Conservation (phyloP, 2,797 vertebrate genomes). For the Coregonus suidteri region DNA sequence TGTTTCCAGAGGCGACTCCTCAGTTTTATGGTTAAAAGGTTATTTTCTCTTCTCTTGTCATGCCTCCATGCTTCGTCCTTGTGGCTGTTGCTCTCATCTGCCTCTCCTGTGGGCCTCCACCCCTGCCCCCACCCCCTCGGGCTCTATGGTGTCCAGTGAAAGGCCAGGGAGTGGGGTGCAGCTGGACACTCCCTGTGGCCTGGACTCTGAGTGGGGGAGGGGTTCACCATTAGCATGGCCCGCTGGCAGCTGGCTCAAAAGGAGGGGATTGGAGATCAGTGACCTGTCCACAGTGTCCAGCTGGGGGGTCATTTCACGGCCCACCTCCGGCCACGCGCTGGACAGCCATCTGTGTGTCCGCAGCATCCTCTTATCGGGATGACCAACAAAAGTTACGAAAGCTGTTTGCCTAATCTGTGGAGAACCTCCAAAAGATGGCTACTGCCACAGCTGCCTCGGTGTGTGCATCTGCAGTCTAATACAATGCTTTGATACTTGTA, state of each 20-base stretch:
- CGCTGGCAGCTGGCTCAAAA: slow-evolving; percentile 77
- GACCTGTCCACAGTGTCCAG: slow-evolving; percentile 84
- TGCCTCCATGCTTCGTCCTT: slow-evolving; percentile 57
- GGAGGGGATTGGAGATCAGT: slow-evolving; percentile 75
- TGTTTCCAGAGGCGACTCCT: slow-evolving; percentile 69
- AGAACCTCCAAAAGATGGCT: slow-evolving; percentile 22
- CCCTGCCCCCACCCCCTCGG: slow-evolving; percentile 34
- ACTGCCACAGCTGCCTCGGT: slow-evolving; percentile 59
- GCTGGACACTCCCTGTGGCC: slow-evolving; percentile 72
- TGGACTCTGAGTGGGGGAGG: slow-evolving; percentile 43
- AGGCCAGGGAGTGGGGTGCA: slow-evolving; percentile 72
- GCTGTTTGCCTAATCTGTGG: slow-evolving; percentile 59
- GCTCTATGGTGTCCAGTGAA: slow-evolving; percentile 76
- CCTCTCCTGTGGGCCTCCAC: slow-evolving; percentile 35
- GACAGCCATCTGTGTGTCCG: slow-evolving; percentile 77
- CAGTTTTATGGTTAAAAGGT: slow-evolving; percentile 71
- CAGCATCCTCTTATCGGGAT: slow-evolving; percentile 59
- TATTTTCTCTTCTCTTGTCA: slow-evolving; percentile 42
- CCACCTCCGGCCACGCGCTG: slow-evolving; percentile 79
- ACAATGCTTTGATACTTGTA: slow-evolving; percentile 12
- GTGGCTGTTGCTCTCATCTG: slow-evolving; percentile 61
- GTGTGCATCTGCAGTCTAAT: slow-evolving; percentile 50
- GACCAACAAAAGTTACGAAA: slow-evolving; percentile 68
- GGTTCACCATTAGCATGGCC: slow-evolving; percentile 69
- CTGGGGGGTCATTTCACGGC: slow-evolving; percentile 77